Percentiles rank a stretch among this genome's conserved stretches.
phyloP scores from a whole-genome alignment of 2,797 vertebrate genomes.

The Oophaga sylvatica region DNA sequence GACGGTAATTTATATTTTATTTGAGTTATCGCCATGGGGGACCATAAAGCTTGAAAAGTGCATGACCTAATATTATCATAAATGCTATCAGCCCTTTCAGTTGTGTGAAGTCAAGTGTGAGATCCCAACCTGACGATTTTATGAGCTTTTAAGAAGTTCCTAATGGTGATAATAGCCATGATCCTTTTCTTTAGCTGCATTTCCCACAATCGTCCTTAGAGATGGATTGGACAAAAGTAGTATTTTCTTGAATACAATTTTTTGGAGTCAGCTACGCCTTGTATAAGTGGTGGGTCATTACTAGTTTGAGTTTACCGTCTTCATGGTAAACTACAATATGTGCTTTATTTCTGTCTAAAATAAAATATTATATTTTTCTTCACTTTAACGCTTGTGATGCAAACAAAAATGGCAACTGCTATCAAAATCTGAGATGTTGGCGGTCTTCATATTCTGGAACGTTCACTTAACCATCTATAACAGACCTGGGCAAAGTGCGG shows the following conservation, averaged over 20 bases:
- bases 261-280: neutral
- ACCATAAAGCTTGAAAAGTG: constrained; percentile 59
- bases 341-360: neutral
- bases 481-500: no score
- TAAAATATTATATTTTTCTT: neutral
- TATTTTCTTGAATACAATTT: neutral
- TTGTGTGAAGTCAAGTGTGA: constrained; percentile 39
- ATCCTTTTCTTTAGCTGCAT: neutral
- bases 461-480: neutral
- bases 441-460: neutral
- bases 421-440: neutral
- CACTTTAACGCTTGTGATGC: neutral
- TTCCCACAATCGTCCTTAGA: neutral
- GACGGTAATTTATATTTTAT: constrained; percentile 70
- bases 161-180: constrained; percentile 40
- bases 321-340: neutral
- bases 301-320: neutral
- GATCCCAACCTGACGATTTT: constrained; percentile 37
- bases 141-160: constrained; percentile 21
- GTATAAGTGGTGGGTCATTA: neutral
- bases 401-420: neutral
- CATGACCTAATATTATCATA: constrained; percentile 51
- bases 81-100: constrained; percentile 39
- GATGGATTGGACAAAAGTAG: neutral
- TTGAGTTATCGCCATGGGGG: constrained; percentile 67